Evolutionary conservation across 2,888 invertebrate species (phyloP).

Genomic region (Drosophila meridiana): DNA sequence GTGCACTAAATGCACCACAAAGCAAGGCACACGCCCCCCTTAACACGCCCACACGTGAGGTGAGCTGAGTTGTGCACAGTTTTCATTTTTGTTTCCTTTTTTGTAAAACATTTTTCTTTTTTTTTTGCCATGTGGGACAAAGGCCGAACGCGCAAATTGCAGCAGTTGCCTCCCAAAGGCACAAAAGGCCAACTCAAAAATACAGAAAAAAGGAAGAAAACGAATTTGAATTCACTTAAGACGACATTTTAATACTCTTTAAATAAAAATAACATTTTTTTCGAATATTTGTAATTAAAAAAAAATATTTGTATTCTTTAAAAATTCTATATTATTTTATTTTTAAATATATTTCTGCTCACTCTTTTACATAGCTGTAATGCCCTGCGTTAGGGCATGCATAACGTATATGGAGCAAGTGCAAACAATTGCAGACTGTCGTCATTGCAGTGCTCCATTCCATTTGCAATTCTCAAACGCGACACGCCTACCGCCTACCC

Average conservation of each 20-base stretch:
- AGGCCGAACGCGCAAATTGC: conserved; percentile 60
- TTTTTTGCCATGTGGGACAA: conserved; percentile 32
- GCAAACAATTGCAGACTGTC: conserved; percentile 63
- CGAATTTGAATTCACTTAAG: too few species aligned
- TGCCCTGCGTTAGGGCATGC: neutral
- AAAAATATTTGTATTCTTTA: neutral
- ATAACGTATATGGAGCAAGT: conserved; percentile 47
- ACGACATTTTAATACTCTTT: conserved; percentile 3
- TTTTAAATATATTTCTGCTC: neutral
- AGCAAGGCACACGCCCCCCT: conserved; percentile 12
- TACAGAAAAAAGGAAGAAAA: neutral
- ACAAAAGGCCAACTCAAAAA: conserved; percentile 29
- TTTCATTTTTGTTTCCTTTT: conserved; percentile 15
- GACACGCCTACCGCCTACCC: conserved; percentile 3
- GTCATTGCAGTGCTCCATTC: conserved; percentile 25
- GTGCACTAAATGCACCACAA: conserved; percentile 42
- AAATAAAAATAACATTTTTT: too few species aligned
- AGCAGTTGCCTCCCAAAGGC: conserved; percentile 45
- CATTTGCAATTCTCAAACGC: conserved; percentile 22
- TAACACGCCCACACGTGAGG: neutral
- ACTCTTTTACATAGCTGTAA: neutral
- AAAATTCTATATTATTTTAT: neutral
- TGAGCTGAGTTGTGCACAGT: conserved; percentile 28
- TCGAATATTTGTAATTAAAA: too few species aligned
- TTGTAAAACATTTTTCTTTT: conserved; percentile 7